Evolutionary conservation across 1,140 invertebrate genomes (phyloP).

Genomic region (Microplitis demolitor): DNA sequence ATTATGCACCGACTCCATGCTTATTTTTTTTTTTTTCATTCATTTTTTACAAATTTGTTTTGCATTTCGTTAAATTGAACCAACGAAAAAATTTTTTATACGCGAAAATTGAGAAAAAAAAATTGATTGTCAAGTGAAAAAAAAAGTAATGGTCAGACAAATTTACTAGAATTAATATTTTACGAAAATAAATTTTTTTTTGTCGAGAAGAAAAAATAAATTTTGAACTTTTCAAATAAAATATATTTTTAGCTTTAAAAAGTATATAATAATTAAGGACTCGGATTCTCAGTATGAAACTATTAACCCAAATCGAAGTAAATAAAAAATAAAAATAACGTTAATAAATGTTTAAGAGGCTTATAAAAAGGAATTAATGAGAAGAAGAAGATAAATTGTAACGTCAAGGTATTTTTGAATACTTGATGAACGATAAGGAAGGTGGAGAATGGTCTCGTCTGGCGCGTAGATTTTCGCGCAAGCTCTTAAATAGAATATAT

Average conservation of each 20-base stretch:
- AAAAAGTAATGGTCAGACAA: too few species aligned
- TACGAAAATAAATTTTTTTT: too few species aligned
- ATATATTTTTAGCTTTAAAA: too few species aligned
- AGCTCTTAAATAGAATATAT: constrained; percentile 15
- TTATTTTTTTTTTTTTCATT: neutral
- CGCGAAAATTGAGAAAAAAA: neutral
- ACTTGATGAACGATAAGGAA: constrained; percentile 11
- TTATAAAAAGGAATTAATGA: neutral
- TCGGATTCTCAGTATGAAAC: too few species aligned
- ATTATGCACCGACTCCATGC: constrained; percentile 2
- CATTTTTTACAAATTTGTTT: neutral
- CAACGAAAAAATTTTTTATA: too few species aligned
- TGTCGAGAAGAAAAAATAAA: too few species aligned
- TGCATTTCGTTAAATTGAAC: too few species aligned
- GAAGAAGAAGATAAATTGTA: neutral
- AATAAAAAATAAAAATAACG: neutral
- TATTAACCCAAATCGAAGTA: neutral
- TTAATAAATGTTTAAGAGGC: neutral
- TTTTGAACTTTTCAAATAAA: too few species aligned
- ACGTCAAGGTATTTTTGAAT: neutral
- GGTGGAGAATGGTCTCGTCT: constrained; percentile 6
- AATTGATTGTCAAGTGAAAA: too few species aligned
- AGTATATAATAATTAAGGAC: too few species aligned
- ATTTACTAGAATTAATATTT: too few species aligned
- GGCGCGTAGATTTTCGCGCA: constrained; percentile 2